These are phyloP conservation scores for Thecophora atra DNA, from an alignment of 2,888 invertebrate species.

Conservation along the genomic window DNA sequence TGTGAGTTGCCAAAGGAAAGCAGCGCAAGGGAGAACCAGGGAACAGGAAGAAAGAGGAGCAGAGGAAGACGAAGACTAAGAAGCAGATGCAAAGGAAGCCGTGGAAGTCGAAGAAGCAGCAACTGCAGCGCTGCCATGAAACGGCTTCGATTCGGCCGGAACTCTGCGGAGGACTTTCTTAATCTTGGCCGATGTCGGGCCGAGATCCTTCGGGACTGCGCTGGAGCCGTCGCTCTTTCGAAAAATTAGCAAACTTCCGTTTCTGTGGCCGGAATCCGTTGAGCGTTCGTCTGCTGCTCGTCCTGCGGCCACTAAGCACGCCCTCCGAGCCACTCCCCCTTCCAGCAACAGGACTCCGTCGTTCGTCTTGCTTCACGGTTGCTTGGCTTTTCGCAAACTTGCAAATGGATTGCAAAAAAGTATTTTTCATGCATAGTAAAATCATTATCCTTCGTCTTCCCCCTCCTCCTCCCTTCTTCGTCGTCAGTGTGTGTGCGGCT, in stretches of 20 bases:
- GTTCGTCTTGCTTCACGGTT: constrained; percentile 29
- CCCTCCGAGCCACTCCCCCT: constrained; percentile 6
- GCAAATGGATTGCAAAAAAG: constrained; percentile 12
- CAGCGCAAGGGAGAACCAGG: not conserved
- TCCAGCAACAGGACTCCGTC: not conserved
- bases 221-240: not conserved
- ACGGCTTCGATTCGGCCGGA: not conserved
- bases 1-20: not conserved
- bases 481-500: not conserved
- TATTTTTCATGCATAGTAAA: constrained; percentile 4
- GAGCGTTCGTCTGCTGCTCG: not conserved
- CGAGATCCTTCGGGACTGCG: not conserved
- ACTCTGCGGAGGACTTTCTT: constrained; percentile 7
- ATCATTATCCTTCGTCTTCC: not conserved
- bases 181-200: not conserved
- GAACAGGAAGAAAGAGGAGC: not conserved
- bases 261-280: constrained; percentile 15
- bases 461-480: not conserved
- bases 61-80: not conserved
- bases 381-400: constrained; percentile 20
- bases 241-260: constrained; percentile 28
- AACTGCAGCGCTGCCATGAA: not conserved
- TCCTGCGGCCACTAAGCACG: constrained; percentile 18
- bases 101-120: not conserved
- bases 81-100: not conserved